A percentile compares a stretch with the other conserved stretches of the same genome.
phyloP scores from a whole-genome alignment of 53 echinoderm and acorn worm genomes.

The Holothuria scabra region DNA sequence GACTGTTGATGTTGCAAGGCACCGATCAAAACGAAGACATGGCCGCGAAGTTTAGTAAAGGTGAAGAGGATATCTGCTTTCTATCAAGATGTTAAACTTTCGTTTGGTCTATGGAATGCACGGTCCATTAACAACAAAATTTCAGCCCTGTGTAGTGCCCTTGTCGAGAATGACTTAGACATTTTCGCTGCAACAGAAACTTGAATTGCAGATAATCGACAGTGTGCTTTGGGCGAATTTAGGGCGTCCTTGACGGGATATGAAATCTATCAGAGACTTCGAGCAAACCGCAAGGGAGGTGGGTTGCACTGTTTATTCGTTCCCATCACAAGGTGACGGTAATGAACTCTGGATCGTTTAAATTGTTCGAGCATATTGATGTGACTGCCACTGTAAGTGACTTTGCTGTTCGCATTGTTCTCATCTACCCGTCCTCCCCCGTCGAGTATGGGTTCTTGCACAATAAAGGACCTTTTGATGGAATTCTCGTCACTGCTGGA shows the following conservation, averaged over 20 bases:
- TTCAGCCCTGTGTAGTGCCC: not conserved
- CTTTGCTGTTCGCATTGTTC: not conserved
- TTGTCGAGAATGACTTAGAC: not conserved
- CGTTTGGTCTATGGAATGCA: conserved; percentile 14
- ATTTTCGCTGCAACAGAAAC: conserved; percentile 11
- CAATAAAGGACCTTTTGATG: not conserved
- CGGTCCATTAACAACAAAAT: conserved; percentile 9
- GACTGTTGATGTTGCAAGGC: not conserved
- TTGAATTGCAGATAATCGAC: not conserved
- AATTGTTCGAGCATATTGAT: conserved; percentile 3
- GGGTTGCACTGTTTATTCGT: not conserved
- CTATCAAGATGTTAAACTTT: not conserved
- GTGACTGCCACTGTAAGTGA: conserved; percentile 11
- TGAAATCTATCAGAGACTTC: conserved; percentile 3
- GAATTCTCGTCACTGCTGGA: not conserved
- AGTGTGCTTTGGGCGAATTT: not conserved
- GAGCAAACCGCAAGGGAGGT: not conserved
- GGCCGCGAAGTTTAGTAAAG: not conserved
- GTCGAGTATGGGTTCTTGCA: not conserved
- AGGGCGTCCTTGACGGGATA: not conserved
- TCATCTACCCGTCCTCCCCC: conserved; percentile 25
- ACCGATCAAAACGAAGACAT: not conserved
- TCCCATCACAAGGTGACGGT: not conserved
- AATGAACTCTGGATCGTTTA: conserved; percentile 17
- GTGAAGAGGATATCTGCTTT: not conserved